Evolutionary conservation across 1,140 invertebrate genomes (phyloP).

Genomic region (Drosophila neocordata): DNA sequence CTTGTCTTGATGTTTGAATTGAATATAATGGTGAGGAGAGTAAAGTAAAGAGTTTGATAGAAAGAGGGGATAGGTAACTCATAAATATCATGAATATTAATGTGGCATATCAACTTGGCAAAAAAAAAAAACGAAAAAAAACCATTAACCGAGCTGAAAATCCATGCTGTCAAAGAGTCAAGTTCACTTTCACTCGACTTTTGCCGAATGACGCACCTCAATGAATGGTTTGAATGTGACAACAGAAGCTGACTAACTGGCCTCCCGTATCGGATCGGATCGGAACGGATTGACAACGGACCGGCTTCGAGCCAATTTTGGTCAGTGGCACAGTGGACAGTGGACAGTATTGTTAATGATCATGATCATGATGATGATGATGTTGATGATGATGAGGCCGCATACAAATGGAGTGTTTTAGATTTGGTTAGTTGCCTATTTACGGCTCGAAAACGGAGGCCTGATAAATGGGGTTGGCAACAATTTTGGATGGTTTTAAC

Average conservation of each 20-base stretch:
- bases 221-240: no score
- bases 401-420: constrained; percentile 70
- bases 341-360: not conserved
- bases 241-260: constrained; percentile 18
- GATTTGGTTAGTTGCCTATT: constrained; percentile 31
- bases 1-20: constrained; percentile 35
- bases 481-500: constrained; percentile 51
- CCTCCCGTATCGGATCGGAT: constrained; percentile 14
- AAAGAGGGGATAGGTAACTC: constrained; percentile 16
- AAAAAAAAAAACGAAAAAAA: not conserved
- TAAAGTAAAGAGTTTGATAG: not conserved
- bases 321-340: constrained; percentile 61
- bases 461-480: constrained; percentile 64
- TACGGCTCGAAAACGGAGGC: constrained; percentile 37
- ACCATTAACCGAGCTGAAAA: constrained; percentile 21
- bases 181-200: constrained; percentile 73
- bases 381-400: constrained; percentile 12
- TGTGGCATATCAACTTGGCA: constrained; percentile 45
- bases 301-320: constrained; percentile 62
- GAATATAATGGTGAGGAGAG: not conserved
- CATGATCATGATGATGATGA: no score
- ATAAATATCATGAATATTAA: constrained; percentile 77
- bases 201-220: constrained; percentile 60
- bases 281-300: not conserved
- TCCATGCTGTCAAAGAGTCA: constrained; percentile 60